Evolutionary conservation across 2,797 vertebrate genomes (phyloP).

Genomic region (Cuculus canorus): DNA sequence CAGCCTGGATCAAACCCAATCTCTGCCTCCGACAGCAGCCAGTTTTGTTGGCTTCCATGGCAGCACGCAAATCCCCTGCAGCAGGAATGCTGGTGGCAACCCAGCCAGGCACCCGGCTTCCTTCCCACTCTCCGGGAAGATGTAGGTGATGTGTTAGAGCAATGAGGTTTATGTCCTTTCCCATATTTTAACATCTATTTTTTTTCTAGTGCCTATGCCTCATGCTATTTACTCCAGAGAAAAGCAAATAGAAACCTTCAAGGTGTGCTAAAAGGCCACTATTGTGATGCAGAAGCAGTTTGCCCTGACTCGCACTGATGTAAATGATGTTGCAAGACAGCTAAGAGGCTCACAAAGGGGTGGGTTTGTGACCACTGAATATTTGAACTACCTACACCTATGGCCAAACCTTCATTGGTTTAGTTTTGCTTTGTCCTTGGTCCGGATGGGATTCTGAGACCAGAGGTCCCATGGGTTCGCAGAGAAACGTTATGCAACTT

Average conservation of each 20-base stretch:
- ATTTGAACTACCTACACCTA: neutral
- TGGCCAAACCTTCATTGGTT: neutral
- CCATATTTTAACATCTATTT: neutral
- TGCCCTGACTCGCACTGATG: neutral
- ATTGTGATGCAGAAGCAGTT: neutral
- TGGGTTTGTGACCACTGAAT: neutral
- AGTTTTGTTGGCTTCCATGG: neutral
- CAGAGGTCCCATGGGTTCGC: accelerated
- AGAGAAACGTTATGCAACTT: neutral
- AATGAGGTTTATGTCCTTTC: neutral
- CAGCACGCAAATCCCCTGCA: neutral
- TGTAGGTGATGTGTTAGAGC: neutral
- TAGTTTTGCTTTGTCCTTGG: neutral
- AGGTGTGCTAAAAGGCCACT: neutral
- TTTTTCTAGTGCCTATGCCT: neutral
- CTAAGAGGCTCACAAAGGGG: neutral
- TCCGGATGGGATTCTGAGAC: neutral
- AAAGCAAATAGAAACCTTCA: slow-evolving; percentile 2
- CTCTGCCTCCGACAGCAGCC: neutral
- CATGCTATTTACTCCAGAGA: neutral
- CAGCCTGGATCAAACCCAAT: slow-evolving; percentile 14
- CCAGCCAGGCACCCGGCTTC: neutral
- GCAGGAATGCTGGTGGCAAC: neutral
- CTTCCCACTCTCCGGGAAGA: neutral
- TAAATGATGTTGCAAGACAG: neutral